Base-by-base conservation (phyloP, 2,888 invertebrate species). In the Thera britannica region DNA sequence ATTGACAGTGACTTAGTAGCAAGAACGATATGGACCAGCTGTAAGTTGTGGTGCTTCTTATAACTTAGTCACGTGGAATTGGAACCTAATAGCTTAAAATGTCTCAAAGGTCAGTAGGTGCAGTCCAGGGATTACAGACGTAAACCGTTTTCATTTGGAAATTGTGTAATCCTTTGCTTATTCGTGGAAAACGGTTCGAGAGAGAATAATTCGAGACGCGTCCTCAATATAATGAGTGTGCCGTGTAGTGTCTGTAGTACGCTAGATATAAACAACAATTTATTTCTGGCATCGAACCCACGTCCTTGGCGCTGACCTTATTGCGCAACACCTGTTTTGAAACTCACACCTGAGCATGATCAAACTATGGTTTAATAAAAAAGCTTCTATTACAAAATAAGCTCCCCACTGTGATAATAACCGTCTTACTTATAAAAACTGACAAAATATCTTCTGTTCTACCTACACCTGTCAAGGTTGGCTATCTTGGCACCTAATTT, bases 301-400 rank as follows among this genome's bases (percentile, higher is more conserved):
- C 90, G 93, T 93, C 93, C 93, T 93, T 93, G 92, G 84, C 86
- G 88, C 74, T 90, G 92, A 90, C 93, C 92, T 93, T 93, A 92
- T 92, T 93, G 89, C 92, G 90, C 92, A 92, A 93, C 89, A 90
- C 90, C 90, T 87, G 90, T 92, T 92, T 92, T 79, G 86, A 88
- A 88, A 90, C 87, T 86, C 86, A 82, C 82, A 85, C 85, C 83
- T 82, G 78, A 73, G 71, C 71, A 70, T 71, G 72, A 75, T 70
- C 49, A 12, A 6, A 12, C 23, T 12, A 51, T 6, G 12, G 6
- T 51, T 4, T n/a, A n/a, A 34, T 2, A 34, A 52, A 52, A 46
- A 9, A 9, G 7, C 9, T 46, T 9, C 0, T 2, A 46, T 9
- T 46, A 9, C 44, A 46, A 9, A 46, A 46, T 9, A 23, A 23